A percentile compares a stretch with the other conserved stretches of the same genome.
Conservation (phyloP, 1,140 invertebrate genomes). For the Carcinoscorpius rotundicauda region DNA sequence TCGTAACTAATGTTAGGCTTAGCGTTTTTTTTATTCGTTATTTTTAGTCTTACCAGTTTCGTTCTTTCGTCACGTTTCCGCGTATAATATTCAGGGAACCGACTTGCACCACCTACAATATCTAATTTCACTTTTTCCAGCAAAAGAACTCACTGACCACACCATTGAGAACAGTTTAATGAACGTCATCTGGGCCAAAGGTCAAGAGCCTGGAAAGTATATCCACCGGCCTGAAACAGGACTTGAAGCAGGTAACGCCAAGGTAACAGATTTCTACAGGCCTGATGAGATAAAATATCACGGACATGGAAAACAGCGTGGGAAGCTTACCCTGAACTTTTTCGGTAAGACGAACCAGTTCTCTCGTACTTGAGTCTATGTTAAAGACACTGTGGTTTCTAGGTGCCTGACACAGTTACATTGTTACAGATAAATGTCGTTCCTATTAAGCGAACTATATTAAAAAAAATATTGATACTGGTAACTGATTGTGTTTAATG, state of each 20-base stretch:
- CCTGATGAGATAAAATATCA: constrained; percentile 87
- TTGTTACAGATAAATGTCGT: constrained; percentile 1
- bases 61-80: no score
- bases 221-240: constrained; percentile 60
- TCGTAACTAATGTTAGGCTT: no score
- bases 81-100: no score
- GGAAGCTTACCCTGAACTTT: constrained; percentile 66
- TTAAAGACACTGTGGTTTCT: no score
- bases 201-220: constrained; percentile 61
- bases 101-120: no score
- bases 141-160: constrained; percentile 68
- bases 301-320: constrained; percentile 66
- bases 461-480: no score
- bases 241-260: constrained; percentile 42
- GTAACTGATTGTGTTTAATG: no score
- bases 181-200: constrained; percentile 89
- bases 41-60: no score
- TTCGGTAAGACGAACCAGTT: constrained; percentile 46
- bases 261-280: constrained; percentile 67
- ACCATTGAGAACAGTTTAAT: constrained; percentile 64
- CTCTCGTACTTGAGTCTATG: constrained; percentile 1
- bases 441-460: no score
- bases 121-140: constrained; percentile 20
- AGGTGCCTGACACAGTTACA: not conserved
- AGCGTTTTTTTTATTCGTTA: no score